Base-by-base conservation (phyloP, 2,888 invertebrate genomes). In the Lochmaea capreae region DNA sequence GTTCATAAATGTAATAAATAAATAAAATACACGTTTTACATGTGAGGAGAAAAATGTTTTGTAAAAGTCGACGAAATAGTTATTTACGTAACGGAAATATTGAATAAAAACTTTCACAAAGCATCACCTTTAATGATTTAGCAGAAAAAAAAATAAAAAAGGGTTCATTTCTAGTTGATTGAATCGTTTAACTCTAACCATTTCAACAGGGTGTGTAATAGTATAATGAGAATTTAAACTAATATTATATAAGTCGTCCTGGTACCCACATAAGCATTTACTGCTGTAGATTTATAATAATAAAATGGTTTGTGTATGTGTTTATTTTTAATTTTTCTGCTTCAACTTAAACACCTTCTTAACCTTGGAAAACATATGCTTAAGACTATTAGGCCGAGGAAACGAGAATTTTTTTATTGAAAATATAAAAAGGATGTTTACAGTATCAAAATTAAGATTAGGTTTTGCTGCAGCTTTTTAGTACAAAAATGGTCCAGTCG, bases 231-330 rank as follows among this genome's bases (percentile, higher is more conserved):
- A 46, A 11, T 65, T 43, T 49, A 49, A 65, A 65, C 49, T 46
- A 18, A 43, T 65, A n/a, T 16, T 12, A n/a, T 59, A 4, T 16
- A n/a, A 49, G n/a, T 54, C 14, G 65, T 65, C 65, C 65, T 65
- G 65, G 65, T 65, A 65, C 65, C 65, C 65, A 12, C 52, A 65
- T 65, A 18, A 52, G n/a, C n/a, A n/a, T n/a, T n/a, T 11, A 11
- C 2, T 54, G 65, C 26, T n/a, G 63, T 63, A 26, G 43, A 65
- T 65, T 65, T 65, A 39, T 62, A 61, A 26, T 42, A 33, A 46
- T 46, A 18, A 63, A 42, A 63, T 10, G 9, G n/a, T 65, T n/a
- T 52, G 46, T 49, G 46, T n/a, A n/a, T n/a, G n/a, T n/a, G n/a
- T n/a, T n/a, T n/a, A n/a, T n/a, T n/a, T n/a, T 49, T 26, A 22